Evolutionary conservation across 2,888 invertebrate species (phyloP).

Genomic region (Hemicrepidius hirtus): DNA sequence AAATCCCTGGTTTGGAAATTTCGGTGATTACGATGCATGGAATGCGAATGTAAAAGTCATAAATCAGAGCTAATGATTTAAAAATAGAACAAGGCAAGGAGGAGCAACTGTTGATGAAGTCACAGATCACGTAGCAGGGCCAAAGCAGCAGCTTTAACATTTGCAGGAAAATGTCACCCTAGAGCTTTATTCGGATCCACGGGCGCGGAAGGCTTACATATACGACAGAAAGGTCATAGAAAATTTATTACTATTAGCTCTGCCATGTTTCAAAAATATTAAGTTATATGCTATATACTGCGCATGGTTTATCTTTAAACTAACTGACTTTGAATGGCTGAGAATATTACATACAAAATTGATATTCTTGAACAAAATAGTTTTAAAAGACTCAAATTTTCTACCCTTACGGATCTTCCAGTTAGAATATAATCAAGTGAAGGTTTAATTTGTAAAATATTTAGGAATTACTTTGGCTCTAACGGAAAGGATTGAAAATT

Average conservation of each 20-base stretch:
- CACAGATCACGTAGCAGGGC: conserved; percentile 69
- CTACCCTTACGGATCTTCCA: no score
- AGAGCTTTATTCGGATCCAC: conserved; percentile 60
- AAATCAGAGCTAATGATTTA: conserved; percentile 67
- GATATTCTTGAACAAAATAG: no score
- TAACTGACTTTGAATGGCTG: conserved; percentile 20
- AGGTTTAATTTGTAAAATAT: no score
- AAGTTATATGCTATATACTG: conserved; percentile 44
- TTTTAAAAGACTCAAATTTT: no score
- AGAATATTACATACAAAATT: no score
- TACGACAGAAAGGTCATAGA: conserved; percentile 58
- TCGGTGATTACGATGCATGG: conserved; percentile 10
- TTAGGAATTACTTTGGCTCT: no score
- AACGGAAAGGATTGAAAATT: no score
- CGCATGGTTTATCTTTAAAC: conserved; percentile 39
- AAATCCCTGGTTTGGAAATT: neutral
- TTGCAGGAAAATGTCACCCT: conserved; percentile 69
- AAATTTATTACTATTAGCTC: conserved; percentile 58
- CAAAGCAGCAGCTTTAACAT: conserved; percentile 67
- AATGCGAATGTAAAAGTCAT: conserved; percentile 47
- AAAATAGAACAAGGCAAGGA: conserved; percentile 65
- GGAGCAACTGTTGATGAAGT: conserved; percentile 67
- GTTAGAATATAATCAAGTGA: no score
- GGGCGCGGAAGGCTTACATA: conserved; percentile 53
- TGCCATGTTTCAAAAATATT: conserved; percentile 50